Evolutionary conservation across 64 coral and sea anemone species (phyloP), one percentile per base, ranked within the genome.

Genomic region (Actinia equina): DNA sequence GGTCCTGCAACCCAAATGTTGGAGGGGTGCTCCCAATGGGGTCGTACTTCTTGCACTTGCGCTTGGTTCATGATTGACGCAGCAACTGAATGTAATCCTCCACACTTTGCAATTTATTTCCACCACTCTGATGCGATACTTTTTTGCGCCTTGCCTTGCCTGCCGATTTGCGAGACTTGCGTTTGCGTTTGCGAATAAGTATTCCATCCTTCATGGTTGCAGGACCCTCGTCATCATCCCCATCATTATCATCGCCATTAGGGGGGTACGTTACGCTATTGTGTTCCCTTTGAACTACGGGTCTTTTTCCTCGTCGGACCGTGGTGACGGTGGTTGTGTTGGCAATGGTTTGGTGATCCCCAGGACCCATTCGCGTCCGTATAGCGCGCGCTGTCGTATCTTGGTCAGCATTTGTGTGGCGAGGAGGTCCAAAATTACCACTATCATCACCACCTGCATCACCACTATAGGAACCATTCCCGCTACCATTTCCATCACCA

Each of bases 271-370:
- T 37, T 37, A 37, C 30, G 30, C 77, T 80, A 14, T 15, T 44
- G 11, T 80, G 77, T 20, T 80, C 77, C 2, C 77, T 44, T 17
- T 80, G 13, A 2, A 80, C 77, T 3, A 46, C 43, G 4, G 77
- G 77, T 15, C 77, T 15, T 51, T 80, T 80, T 51, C 77, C 77
- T 17, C 46, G 42, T 19, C 77, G 42, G 3, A 80, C 77, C 3
- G 77, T 80, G 46, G 77, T 80, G 16, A 80, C 77, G 41, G 77
- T 80, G 20, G 46, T 52, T 2, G 77, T 80, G 44, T 80, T 22
- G 16, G 77, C 77, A 19, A 80, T 52, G 43, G 77, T 80, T 17
- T 80, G 77, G 20, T 80, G 37, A 52, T 80, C 77, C 43, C 77
- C 77, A 14, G 5, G 16, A 8, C 43, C 43, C 2, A 80, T 13